These are phyloP conservation scores for Oophaga pumilio DNA, from an alignment of 2,113 vertebrate genomes.

Conservation along the genomic window DNA sequence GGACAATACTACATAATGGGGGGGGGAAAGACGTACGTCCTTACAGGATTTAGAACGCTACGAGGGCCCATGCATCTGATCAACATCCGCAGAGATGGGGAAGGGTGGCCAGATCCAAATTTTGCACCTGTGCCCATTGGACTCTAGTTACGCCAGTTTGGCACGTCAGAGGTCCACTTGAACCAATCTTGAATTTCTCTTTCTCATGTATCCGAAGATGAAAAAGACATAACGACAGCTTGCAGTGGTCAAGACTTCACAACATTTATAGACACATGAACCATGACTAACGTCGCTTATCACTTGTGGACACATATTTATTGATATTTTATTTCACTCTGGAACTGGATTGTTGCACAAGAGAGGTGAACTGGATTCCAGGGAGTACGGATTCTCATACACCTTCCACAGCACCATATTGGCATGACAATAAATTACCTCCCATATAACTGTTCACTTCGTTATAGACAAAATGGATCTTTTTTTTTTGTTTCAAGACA, in stretches of 20 bases:
- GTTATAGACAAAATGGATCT: conserved; percentile 81
- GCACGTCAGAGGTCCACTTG: neutral
- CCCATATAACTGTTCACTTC: conserved; percentile 67
- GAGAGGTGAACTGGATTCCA: conserved; percentile 44
- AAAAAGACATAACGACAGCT: neutral
- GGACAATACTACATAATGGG: too few species aligned
- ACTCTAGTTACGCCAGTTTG: too few species aligned
- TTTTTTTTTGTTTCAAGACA: conserved; percentile 67
- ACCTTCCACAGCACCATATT: conserved; percentile 71
- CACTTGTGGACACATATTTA: conserved; percentile 51
- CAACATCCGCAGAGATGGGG: too few species aligned
- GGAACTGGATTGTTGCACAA: conserved; percentile 44
- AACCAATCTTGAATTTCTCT: neutral
- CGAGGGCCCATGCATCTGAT: too few species aligned
- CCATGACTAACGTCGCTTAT: neutral
- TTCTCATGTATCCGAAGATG: too few species aligned
- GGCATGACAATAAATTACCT: conserved; percentile 72
- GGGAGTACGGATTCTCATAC: conserved; percentile 66
- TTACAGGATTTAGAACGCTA: too few species aligned
- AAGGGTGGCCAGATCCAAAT: too few species aligned
- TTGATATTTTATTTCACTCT: conserved; percentile 37
- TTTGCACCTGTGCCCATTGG: too few species aligned
- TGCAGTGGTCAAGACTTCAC: neutral
- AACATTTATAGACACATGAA: neutral
- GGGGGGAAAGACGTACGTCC: too few species aligned